Evolutionary conservation across 2,113 vertebrate species (phyloP).

Genomic region (Scartelaos histophorus): DNA sequence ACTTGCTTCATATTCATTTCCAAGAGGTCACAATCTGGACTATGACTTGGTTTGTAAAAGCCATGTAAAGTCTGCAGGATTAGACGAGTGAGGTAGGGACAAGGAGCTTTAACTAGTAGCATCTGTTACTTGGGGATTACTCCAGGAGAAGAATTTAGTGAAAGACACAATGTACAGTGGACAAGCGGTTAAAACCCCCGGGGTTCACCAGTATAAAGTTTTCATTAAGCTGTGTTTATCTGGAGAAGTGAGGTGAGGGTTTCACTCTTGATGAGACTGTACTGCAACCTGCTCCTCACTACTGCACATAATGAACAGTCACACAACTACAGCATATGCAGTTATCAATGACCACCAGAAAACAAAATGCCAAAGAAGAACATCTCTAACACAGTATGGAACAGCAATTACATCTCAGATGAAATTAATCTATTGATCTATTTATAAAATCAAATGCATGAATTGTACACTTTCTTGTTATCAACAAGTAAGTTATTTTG

Average conservation of each 20-base stretch:
- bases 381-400: neutral
- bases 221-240: slow-evolving; percentile 35
- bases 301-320: neutral
- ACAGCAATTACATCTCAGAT: neutral
- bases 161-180: slow-evolving; percentile 58
- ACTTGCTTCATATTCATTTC: slow-evolving; percentile 30
- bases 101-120: slow-evolving; percentile 67
- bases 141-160: slow-evolving; percentile 56
- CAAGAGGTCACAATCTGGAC: slow-evolving; percentile 39
- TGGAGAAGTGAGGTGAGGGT: slow-evolving; percentile 9
- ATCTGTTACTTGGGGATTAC: slow-evolving; percentile 76
- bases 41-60: slow-evolving; percentile 26
- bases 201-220: slow-evolving; percentile 28
- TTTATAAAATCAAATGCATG: no score
- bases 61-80: slow-evolving; percentile 58
- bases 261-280: slow-evolving; percentile 43
- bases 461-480: no score
- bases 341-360: neutral
- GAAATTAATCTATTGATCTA: no score
- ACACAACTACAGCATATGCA: neutral
- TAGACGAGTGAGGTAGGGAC: slow-evolving; percentile 48
- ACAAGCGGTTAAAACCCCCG: slow-evolving; percentile 24
- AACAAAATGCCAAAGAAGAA: neutral
- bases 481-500: no score
- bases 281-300: neutral